These are phyloP conservation scores for Trogon surrucura DNA, from an alignment of 2,113 vertebrate species.

Conservation along the genomic window DNA sequence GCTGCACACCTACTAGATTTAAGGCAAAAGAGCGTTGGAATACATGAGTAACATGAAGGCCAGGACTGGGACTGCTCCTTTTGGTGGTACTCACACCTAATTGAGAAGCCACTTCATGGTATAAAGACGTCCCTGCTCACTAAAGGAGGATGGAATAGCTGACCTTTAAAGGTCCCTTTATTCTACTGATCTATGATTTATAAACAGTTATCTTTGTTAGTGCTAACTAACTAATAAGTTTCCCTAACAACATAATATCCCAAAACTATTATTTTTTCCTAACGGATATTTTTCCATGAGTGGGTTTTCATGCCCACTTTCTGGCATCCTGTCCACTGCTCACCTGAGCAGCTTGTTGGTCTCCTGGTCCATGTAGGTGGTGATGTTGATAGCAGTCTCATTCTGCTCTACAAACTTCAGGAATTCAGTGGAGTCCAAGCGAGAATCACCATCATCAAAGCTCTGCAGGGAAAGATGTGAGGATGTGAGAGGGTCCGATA, in stretches of 20 bases:
- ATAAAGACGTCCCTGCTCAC: no score
- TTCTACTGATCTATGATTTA: no score
- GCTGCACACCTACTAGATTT: background rate
- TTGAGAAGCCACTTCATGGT: background rate
- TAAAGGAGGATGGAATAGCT: no score
- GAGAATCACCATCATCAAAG: constrained; percentile 91
- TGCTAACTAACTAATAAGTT: background rate
- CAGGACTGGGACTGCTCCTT: background rate
- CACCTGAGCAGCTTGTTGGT: constrained; percentile 95
- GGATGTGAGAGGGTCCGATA: background rate
- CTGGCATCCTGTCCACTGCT: background rate
- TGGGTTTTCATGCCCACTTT: background rate
- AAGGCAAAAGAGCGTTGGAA: background rate
- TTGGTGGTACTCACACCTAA: background rate
- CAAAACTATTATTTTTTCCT: no score
- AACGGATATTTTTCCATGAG: background rate
- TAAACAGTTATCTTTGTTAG: background rate
- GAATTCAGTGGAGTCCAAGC: constrained; percentile 92
- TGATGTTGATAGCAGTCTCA: constrained; percentile 89
- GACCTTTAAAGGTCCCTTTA: no score
- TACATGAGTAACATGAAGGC: background rate
- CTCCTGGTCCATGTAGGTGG: constrained; percentile 91
- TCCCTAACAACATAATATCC: no score
- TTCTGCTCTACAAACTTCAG: constrained; percentile 97
- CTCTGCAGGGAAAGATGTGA: constrained; percentile 72